Evolutionary conservation across 2,797 vertebrate genomes (phyloP).

Genomic region (Eleutherodactylus coqui): DNA sequence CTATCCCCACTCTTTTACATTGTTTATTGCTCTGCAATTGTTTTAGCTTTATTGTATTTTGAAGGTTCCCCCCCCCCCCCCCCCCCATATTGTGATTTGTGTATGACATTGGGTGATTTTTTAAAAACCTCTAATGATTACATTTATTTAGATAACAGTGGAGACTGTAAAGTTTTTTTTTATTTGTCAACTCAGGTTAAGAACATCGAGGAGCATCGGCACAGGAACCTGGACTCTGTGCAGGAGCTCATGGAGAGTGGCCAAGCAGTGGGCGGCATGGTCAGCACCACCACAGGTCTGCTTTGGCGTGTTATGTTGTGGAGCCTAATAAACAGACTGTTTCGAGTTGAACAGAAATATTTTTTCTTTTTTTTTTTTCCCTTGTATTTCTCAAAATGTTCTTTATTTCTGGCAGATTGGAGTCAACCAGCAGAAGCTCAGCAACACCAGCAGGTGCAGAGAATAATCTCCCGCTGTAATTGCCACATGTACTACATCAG

Average conservation of each 20-base stretch:
- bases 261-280: conserved; percentile 98
- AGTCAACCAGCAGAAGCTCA: conserved; percentile 94
- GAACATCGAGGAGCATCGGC: conserved; percentile 97
- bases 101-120: no score
- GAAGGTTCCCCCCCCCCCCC: no score
- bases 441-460: conserved; percentile 93
- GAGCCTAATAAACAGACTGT: neutral
- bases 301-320: neutral
- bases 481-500: conserved; percentile 99
- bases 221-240: conserved; percentile 92
- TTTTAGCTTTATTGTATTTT: no score
- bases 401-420: conserved; percentile 81
- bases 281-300: conserved; percentile 95
- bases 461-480: conserved; percentile 97
- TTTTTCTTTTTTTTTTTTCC: neutral
- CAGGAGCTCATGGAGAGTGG: conserved; percentile 98
- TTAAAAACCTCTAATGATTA: no score
- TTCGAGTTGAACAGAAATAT: no score
- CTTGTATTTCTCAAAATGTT: neutral
- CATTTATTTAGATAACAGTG: no score
- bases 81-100: no score
- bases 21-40: neutral
- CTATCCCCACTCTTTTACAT: neutral
- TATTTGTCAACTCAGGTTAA: conserved; percentile 82
- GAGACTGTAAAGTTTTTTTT: no score